Evolutionary conservation across 2,888 invertebrate genomes (phyloP), one percentile per base, ranked within the genome.

Genomic region (Rhagophthalmus giganteus): DNA sequence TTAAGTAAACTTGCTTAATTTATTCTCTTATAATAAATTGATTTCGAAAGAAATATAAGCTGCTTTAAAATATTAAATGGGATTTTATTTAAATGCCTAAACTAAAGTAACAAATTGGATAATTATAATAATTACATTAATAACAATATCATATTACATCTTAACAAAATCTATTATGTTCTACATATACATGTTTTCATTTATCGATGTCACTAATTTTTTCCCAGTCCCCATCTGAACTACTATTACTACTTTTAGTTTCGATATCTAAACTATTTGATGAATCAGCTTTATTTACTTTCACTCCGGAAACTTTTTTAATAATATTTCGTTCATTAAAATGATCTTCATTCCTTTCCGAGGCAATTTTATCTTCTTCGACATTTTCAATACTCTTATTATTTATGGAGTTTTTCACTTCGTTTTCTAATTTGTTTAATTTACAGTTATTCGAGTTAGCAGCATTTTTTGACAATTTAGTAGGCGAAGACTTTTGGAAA

Each of bases 171-270:
- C n/a, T n/a, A n/a, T n/a, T n/a, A n/a, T n/a, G n/a, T n/a, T n/a
- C 20, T 20, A 20, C 20, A 5, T 20, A 5, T 5, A 24, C 13
- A 12, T 8, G 14, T 35, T 20, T 37, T 57, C 58, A 67, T 60
- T 70, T 70, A 33, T 69, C 69, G 37, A 63, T 51, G 46, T 72
- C 73, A 41, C 66, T 68, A 47, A 75, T 69, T 65, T 74, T 74
- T 60, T 75, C 76, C 76, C 76, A 76, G 54, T 78, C 78, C 26
- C 74, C 76, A 59, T 77, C 77, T 2, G 72, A 71, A 59, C 73
- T 72, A 48, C 68, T 71, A 51, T 62, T 68, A 44, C 71, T 73
- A 52, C 69, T 70, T 54, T 63, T 63, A 11, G 67, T 65, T 32
- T 68, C 67, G 46, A 68, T 58, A 58, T 68, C 67, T 50, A 68